A percentile compares a stretch with the other conserved stretches of the same genome.
Conservation (phyloP, 2,888 invertebrate genomes). For the Sceliomorpha sp. region DNA sequence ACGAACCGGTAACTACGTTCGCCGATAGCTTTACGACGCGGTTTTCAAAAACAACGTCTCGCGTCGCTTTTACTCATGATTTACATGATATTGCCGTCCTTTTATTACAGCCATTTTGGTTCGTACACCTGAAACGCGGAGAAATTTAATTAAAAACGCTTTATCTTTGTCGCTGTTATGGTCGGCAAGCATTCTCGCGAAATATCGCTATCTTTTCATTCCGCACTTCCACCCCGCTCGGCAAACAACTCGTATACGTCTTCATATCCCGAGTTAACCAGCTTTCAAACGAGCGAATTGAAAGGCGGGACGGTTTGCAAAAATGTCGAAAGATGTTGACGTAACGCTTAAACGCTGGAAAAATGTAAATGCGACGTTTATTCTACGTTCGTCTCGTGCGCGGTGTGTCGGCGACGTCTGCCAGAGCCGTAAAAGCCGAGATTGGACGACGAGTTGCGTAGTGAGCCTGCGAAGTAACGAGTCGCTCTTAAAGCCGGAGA, state of each 20-base stretch:
- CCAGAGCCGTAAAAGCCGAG: neutral
- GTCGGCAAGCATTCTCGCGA: constrained; percentile 31
- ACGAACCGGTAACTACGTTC: neutral
- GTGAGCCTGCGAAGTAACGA: too few relatives aligned
- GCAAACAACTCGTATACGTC: constrained; percentile 16
- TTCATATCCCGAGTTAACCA: constrained; percentile 14
- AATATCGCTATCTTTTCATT: constrained; percentile 41
- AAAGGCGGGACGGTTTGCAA: constrained; percentile 5
- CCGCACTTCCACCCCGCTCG: constrained; percentile 9
- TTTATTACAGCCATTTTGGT: constrained; percentile 30
- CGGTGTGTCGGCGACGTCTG: neutral
- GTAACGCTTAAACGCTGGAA: constrained; percentile 3
- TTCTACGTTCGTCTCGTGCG: constrained; percentile 5
- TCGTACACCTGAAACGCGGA: constrained; percentile 24
- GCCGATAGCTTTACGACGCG: constrained; percentile 1
- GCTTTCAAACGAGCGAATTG: constrained; percentile 12
- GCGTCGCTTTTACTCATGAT: constrained; percentile 28
- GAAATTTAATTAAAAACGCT: constrained; percentile 48
- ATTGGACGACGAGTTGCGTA: constrained; percentile 1
- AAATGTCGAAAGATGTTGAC: too few relatives aligned
- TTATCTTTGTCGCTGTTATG: constrained; percentile 35
- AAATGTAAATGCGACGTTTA: constrained; percentile 21
- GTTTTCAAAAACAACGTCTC: constrained; percentile 9
- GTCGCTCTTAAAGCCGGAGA: constrained; percentile 17
- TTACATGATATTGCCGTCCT: constrained; percentile 28